These are phyloP conservation scores for Scolopax rusticola DNA, from an alignment of 2,797 vertebrate species.

Conservation along the genomic window DNA sequence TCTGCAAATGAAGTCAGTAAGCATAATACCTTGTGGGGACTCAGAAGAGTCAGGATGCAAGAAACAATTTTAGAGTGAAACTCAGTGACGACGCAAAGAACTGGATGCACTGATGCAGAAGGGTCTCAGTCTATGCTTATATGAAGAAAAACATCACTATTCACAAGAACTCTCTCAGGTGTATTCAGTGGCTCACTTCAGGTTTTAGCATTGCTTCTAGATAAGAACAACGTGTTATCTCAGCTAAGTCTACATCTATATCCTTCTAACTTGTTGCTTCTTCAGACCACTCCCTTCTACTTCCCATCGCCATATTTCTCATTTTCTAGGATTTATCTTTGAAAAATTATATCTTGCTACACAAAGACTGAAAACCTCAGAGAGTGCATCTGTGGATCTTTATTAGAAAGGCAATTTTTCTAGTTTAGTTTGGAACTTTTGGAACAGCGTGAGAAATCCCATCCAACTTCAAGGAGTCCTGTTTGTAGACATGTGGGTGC, in stretches of 20 bases:
- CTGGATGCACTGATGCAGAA: background rate
- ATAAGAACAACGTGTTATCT: background rate
- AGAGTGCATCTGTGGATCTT: background rate
- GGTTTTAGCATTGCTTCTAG: background rate
- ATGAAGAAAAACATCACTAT: background rate
- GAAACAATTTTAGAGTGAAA: background rate
- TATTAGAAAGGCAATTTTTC: background rate
- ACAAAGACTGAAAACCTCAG: background rate
- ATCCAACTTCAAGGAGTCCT: background rate
- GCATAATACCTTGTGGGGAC: background rate
- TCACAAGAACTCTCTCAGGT: background rate
- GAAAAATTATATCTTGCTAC: background rate
- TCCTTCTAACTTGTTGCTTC: background rate
- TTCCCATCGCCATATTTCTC: rapidly evolving
- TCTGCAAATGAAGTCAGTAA: background rate
- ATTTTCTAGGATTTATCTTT: background rate
- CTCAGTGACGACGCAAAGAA: background rate
- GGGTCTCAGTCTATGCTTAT: background rate
- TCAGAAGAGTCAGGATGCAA: background rate
- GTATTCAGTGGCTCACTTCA: background rate
- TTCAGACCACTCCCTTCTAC: background rate
- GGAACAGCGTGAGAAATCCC: background rate
- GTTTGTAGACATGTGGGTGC: background rate
- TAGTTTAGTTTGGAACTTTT: background rate
- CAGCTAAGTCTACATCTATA: background rate